Conservation (phyloP, 1,140 invertebrate species). For the Saccostrea glomerata region DNA sequence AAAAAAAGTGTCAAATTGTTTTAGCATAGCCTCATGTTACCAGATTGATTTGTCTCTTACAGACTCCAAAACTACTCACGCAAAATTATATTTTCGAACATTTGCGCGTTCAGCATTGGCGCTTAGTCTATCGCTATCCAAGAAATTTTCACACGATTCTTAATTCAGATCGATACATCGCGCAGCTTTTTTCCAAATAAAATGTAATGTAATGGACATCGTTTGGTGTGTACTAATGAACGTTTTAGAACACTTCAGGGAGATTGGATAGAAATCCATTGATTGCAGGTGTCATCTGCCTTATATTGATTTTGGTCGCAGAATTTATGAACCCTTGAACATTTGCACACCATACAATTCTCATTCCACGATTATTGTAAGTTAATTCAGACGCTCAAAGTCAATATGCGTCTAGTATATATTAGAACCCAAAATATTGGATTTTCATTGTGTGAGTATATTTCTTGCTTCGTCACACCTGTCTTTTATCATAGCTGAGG, state of each 20-base stretch:
- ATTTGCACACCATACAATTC: constrained; percentile 12
- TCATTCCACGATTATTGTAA: constrained; percentile 7
- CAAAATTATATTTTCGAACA: neutral
- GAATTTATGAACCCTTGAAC: neutral
- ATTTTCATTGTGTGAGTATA: constrained; percentile 13
- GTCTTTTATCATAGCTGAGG: neutral
- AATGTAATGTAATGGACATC: constrained; percentile 21
- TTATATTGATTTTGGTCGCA: constrained; percentile 20
- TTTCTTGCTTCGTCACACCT: constrained; percentile 15
- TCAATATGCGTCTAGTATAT: constrained; percentile 1
- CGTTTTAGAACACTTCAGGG: constrained; percentile 5
- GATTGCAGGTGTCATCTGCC: constrained; percentile 25
- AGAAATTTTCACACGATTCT: constrained; percentile 24
- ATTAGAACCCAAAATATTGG: neutral
- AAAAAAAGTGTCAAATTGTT: too few relatives aligned
- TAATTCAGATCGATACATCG: constrained; percentile 10
- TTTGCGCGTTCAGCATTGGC: neutral
- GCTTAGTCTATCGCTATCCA: neutral
- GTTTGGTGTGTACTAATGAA: constrained; percentile 9
- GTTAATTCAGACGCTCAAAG: neutral
- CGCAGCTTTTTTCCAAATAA: neutral
- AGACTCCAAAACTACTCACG: neutral
- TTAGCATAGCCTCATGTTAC: too few relatives aligned
- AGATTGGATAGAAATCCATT: constrained; percentile 3
- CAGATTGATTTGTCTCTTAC: neutral